Conservation (phyloP, 2,113 vertebrate species). For the Octodon degus region DNA sequence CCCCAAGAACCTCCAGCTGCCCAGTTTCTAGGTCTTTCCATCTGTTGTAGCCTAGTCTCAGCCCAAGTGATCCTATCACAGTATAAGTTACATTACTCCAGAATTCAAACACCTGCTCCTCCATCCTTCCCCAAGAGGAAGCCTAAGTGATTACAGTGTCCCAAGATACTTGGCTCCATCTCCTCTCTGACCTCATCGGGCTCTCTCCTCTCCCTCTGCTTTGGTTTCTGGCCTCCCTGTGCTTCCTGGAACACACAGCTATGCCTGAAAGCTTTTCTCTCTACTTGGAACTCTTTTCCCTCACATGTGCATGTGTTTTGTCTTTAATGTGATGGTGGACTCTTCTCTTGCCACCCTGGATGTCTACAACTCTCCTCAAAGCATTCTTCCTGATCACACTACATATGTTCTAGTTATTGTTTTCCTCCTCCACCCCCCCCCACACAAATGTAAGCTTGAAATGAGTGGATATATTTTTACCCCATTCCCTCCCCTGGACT, state of each 20-base stretch:
- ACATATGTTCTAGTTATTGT: background rate
- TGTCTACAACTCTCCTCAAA: background rate
- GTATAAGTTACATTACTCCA: background rate
- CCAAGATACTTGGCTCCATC: background rate
- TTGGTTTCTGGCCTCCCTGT: background rate
- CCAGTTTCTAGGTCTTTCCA: background rate
- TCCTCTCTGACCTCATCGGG: slow-evolving; percentile 4
- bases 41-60: background rate
- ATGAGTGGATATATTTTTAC: background rate
- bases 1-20: background rate
- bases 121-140: background rate
- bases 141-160: background rate
- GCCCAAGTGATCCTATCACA: background rate
- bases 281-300: background rate
- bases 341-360: background rate
- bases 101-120: background rate
- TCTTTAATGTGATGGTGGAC: background rate
- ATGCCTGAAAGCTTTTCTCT: background rate
- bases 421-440: background rate
- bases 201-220: background rate
- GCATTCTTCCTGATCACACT: background rate
- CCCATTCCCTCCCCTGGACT: background rate
- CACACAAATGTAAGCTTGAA: slow-evolving; percentile 49
- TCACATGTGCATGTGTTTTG: background rate
- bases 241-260: background rate